Conservation (phyloP, 1,140 invertebrate genomes). For the Listronotus oregonensis region DNA sequence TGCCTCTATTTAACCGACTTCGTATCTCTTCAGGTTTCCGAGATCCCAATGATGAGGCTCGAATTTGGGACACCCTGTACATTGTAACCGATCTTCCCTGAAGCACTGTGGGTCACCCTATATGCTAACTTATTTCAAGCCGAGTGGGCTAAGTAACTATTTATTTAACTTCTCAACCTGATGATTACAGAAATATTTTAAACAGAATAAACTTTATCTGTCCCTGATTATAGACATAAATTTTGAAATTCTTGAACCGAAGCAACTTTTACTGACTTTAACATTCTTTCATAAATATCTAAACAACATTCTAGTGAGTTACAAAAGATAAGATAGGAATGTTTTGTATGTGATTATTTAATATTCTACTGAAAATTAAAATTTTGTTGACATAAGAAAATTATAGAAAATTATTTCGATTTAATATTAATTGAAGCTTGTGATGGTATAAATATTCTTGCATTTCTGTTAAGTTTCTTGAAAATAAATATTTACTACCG, state of each 20-base stretch:
- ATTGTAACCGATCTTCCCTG: no score
- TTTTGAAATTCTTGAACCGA: constrained; percentile 8
- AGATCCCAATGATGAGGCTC: no score
- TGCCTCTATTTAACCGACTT: no score
- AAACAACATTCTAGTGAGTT: constrained; percentile 10
- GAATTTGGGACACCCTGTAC: no score
- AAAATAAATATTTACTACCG: no score
- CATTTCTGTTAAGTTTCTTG: no score
- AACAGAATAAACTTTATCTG: constrained; percentile 8
- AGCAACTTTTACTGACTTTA: constrained; percentile 13
- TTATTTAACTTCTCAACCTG: constrained; percentile 3
- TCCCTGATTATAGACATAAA: constrained; percentile 10
- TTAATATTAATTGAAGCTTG: no score
- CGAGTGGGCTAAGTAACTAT: not conserved
- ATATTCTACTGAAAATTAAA: not conserved
- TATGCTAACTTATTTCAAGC: no score
- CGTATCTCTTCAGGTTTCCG: no score
- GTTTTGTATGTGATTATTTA: constrained; percentile 3
- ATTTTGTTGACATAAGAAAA: not conserved
- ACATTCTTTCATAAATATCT: constrained; percentile 8
- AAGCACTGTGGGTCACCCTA: no score
- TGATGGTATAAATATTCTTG: no score
- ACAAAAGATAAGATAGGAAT: constrained; percentile 12
- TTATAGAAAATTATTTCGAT: no score
- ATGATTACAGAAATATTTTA: constrained; percentile 3